phyloP scores from a whole-genome alignment of 2,888 invertebrate genomes.

The Eupithecia exiguata region DNA sequence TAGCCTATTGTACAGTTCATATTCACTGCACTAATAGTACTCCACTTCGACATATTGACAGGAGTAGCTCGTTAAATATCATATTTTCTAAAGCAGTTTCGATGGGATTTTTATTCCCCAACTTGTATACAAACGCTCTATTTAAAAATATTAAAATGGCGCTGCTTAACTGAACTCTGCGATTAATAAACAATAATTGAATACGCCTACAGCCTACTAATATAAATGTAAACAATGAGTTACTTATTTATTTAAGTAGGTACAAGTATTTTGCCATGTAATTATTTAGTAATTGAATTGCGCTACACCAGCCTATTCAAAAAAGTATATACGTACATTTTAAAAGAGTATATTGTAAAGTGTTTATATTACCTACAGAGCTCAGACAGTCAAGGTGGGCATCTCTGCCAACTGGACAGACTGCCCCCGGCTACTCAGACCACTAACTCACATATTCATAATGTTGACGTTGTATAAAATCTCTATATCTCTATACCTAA shows the following conservation, averaged over 20 bases:
- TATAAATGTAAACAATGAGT: not conserved
- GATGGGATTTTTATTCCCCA: not conserved
- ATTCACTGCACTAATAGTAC: conserved; percentile 24
- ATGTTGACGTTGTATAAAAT: not conserved
- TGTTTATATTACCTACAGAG: not conserved
- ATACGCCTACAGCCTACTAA: not conserved
- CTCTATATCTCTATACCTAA: not conserved
- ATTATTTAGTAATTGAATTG: not conserved
- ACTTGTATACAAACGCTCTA: not conserved
- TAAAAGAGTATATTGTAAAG: not conserved
- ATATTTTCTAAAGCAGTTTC: not conserved
- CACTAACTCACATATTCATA: not conserved
- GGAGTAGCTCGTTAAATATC: conserved; percentile 1
- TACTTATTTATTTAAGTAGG: not conserved
- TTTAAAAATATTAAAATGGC: not conserved
- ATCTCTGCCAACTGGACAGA: conserved; percentile 5
- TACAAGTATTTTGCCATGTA: not conserved
- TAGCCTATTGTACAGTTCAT: conserved; percentile 3
- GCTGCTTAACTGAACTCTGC: not conserved
- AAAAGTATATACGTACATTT: not conserved
- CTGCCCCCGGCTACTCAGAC: not conserved
- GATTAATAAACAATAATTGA: not conserved
- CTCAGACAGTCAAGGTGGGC: not conserved
- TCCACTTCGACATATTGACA: not conserved
- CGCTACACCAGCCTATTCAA: not conserved